A percentile compares a stretch with the other conserved stretches of the same genome.
Conservation (phyloP, 2,113 vertebrate genomes). For the Fulica atra region DNA sequence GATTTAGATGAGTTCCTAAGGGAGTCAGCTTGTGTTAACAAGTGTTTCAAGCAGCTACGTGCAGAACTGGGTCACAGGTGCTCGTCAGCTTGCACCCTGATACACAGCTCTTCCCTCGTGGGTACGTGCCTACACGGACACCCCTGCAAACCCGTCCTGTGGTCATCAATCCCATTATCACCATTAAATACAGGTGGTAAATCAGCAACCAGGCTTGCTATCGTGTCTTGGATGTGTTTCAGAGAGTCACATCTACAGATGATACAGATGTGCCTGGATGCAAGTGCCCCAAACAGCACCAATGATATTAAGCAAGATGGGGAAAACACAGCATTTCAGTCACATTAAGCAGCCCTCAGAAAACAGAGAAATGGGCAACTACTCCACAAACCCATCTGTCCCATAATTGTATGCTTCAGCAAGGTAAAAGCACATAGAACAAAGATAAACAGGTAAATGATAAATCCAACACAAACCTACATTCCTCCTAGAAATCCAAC, state of each 20-base stretch:
- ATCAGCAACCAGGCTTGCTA: not conserved
- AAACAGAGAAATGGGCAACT: not conserved
- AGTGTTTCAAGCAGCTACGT: not conserved
- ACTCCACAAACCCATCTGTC: not conserved
- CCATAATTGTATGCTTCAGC: not conserved
- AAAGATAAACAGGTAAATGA: not conserved
- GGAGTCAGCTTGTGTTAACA: not conserved
- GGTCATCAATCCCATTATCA: not conserved
- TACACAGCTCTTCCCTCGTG: not conserved
- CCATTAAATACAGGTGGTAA: not conserved
- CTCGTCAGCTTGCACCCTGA: not conserved
- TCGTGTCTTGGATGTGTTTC: no score
- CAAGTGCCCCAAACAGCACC: not conserved
- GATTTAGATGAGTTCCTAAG: not conserved
- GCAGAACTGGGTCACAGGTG: not conserved
- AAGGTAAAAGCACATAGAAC: not conserved
- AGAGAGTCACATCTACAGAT: not conserved
- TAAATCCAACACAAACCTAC: not conserved
- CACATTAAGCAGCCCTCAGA: not conserved
- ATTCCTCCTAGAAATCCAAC: not conserved
- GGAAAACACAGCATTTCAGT: not conserved
- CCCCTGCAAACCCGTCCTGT: not conserved
- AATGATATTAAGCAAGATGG: not conserved
- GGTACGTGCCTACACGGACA: fast-evolving
- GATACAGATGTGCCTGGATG: not conserved